Base-by-base conservation (phyloP, 2,888 invertebrate species). In the Caenorhabditis doughertyi region DNA sequence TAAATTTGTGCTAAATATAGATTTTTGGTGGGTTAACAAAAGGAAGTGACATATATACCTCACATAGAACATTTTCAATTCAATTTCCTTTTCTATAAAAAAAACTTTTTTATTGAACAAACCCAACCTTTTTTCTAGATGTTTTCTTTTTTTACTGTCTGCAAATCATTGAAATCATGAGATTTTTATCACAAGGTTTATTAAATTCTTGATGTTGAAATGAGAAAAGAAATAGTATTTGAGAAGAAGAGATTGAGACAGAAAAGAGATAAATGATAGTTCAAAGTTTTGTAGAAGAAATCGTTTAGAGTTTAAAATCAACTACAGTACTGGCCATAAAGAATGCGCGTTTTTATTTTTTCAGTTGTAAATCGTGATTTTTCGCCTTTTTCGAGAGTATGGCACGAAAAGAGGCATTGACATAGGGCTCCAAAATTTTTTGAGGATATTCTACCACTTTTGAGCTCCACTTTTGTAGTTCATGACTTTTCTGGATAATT, bases 111-210 rank as follows among this genome's bases (percentile, higher is more conserved):
- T 13, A 27, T 29, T 4, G 16, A n/a, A 55, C n/a, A 25, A 32
- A 32, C 32, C 32, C 32, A 32, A 32, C 13, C 5, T 42, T 13
- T 47, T 18, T 47, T 18, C 44, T 47, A 3, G 18, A 2, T 18
- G 4, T 56, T 58, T 39, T 60, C 39, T 18, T 58, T 35, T 58
- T 39, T 58, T 23, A 3, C 8, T 16, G 11, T 51, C n/a, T 44
- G 60, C 44, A 47, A 60, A 64, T 21, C 11, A 13, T 49, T 49
- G 18, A 39, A 47, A 64, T 64, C 64, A 64, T 29, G 16, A 47
- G 64, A 49, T 47, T 64, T 64, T 49, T 32, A 32, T 64, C 64
- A 64, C 25, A 44, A 62, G 44, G 44, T 62, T 44, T 42, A 27
- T 44, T 29, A 25, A 64, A 64, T 64, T 49, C 47, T 21, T 7